These are phyloP conservation scores for Dascillus cervinus DNA, from an alignment of 2,888 invertebrate species.

Conservation along the genomic window DNA sequence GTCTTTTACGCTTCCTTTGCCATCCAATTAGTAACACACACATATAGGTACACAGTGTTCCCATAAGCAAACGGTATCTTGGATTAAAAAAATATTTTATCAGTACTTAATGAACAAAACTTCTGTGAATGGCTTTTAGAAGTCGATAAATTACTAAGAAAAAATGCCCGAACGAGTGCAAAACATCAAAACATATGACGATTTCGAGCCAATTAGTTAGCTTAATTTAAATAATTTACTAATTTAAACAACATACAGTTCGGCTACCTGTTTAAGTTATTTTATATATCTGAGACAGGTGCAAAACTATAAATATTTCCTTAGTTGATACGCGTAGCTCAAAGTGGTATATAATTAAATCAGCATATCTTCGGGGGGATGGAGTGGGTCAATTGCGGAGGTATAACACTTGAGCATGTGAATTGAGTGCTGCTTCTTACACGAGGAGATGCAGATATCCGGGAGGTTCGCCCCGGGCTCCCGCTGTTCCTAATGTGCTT, in stretches of 20 bases:
- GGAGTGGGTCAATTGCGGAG: too few species aligned
- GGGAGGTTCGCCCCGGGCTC: slow-evolving; percentile 29
- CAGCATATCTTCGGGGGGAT: too few species aligned
- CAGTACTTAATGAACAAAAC: slow-evolving; percentile 20
- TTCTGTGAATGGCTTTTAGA: slow-evolving; percentile 11
- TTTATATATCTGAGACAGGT: slow-evolving; percentile 9
- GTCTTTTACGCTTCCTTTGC: slow-evolving; percentile 21
- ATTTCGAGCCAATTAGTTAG: slow-evolving; percentile 14
- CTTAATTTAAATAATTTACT: slow-evolving; percentile 14
- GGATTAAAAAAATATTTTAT: slow-evolving; percentile 19
- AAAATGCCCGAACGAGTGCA: slow-evolving; percentile 6
- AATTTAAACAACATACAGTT: slow-evolving; percentile 11
- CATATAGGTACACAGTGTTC: too few species aligned
- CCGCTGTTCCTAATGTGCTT: slow-evolving; percentile 42
- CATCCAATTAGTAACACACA: slow-evolving; percentile 26
- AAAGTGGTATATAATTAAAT: too few species aligned
- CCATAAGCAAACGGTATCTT: slow-evolving; percentile 21
- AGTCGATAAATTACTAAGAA: slow-evolving; percentile 16
- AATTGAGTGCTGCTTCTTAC: slow-evolving; percentile 34
- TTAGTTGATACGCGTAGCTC: too few species aligned
- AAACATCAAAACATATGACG: slow-evolving; percentile 5
- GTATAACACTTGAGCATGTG: slow-evolving; percentile 23
- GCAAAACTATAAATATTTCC: too few species aligned
- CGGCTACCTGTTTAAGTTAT: slow-evolving; percentile 9
- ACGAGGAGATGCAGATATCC: slow-evolving; percentile 34